These are phyloP conservation scores for Epinephelus lanceolatus DNA, from an alignment of 2,113 vertebrate species.

Conservation along the genomic window DNA sequence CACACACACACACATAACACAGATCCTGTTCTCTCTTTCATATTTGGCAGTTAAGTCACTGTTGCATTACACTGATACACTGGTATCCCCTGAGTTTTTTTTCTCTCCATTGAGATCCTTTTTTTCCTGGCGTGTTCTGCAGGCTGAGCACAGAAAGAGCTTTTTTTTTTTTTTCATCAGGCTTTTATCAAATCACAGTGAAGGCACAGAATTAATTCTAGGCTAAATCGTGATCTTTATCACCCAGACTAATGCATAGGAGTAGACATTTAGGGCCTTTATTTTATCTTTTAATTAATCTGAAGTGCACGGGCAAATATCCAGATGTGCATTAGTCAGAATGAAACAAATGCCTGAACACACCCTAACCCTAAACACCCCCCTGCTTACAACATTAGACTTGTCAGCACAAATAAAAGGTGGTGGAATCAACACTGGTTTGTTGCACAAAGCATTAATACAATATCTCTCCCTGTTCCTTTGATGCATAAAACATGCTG, in stretches of 20 bases:
- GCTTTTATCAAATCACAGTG: conserved; percentile 54
- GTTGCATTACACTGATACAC: conserved; percentile 27
- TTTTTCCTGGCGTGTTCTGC: conserved; percentile 32
- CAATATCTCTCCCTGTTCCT: neutral
- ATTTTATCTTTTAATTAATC: conserved; percentile 51
- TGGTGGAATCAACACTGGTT: neutral
- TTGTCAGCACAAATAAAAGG: neutral
- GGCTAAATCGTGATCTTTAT: conserved; percentile 38
- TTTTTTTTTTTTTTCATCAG: conserved; percentile 44
- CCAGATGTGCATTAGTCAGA: conserved; percentile 54
- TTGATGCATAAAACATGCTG: conserved; percentile 19
- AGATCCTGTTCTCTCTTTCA: conserved; percentile 2
- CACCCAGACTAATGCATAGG: conserved; percentile 34
- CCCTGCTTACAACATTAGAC: conserved; percentile 1
- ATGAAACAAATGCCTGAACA: conserved; percentile 34
- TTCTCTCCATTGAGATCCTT: conserved; percentile 1
- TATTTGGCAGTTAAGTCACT: conserved; percentile 32
- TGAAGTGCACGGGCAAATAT: conserved; percentile 20
- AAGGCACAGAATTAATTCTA: conserved; percentile 28
- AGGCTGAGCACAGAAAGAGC: conserved; percentile 31
- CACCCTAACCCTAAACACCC: too few relatives aligned
- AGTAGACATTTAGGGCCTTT: conserved; percentile 36
- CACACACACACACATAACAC: neutral
- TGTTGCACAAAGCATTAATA: conserved; percentile 16
- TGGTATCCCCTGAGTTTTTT: conserved; percentile 7